Evolutionary conservation across 1,140 invertebrate species (phyloP).

Genomic region (Drosophila punjabiensis): DNA sequence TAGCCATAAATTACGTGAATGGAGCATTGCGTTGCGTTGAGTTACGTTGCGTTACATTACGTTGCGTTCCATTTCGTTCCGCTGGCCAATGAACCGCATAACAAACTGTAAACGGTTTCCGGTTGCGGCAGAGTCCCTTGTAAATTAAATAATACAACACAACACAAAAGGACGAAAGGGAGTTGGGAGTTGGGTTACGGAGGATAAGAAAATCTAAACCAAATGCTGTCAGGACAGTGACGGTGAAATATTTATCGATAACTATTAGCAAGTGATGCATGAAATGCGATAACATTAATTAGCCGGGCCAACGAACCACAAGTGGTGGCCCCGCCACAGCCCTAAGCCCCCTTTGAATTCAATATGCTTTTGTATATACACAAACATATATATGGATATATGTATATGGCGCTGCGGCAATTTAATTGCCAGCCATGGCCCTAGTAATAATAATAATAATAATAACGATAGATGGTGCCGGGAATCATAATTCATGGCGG

Average conservation of each 20-base stretch:
- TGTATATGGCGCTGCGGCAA: slow-evolving; percentile 19
- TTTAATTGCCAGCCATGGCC: slow-evolving; percentile 47
- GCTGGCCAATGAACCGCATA: slow-evolving; percentile 39
- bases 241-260: slow-evolving; percentile 80
- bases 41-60: slow-evolving; percentile 17
- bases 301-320: slow-evolving; percentile 56
- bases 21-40: background rate
- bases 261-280: slow-evolving; percentile 82
- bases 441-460: slow-evolving; percentile 52
- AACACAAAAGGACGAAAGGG: slow-evolving; percentile 13
- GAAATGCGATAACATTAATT: slow-evolving; percentile 83
- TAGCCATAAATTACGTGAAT: slow-evolving; percentile 43
- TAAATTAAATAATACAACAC: slow-evolving; percentile 63
- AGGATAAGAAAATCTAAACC: slow-evolving; percentile 11
- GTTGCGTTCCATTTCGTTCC: background rate
- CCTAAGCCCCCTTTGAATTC: background rate
- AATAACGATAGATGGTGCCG: slow-evolving; percentile 21
- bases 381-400: background rate
- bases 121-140: background rate
- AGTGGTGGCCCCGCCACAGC: slow-evolving; percentile 6
- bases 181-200: background rate
- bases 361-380: background rate
- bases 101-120: slow-evolving; percentile 32
- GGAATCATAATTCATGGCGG: slow-evolving; percentile 27
- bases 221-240: slow-evolving; percentile 31